Base-by-base conservation (phyloP, 2,888 invertebrate genomes). In the Agrochola litura region DNA sequence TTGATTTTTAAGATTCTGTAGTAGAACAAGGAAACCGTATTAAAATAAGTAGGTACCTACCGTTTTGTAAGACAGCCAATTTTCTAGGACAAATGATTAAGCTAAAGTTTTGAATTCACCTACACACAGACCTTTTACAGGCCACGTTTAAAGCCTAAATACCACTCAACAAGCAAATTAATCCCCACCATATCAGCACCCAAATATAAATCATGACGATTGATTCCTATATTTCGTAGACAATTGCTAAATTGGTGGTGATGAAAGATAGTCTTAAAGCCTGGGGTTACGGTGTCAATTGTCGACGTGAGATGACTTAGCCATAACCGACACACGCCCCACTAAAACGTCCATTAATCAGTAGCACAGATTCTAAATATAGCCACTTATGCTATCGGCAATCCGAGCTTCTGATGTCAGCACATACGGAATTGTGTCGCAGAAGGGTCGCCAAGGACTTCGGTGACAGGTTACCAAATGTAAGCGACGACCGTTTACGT, bases 361-460 rank as follows among this genome's bases (percentile, higher is more conserved):
- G 94, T 89, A 90, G 92, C 94, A 95, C 93, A 92, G 95, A 95
- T 96, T 96, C 96, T 96, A 96, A 96, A 96, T 96, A 96, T 96
- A 96, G 96, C 92, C 92, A 92, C 93, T 96, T 96, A 96, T 96
- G 95, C 94, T 93, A 94, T 93, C 92, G 89, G 87, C 91, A 90
- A 92, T 92, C 90, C 90, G 81, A 88, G 86, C 86, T 90, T 91
- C 92, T 96, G 95, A 96, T 95, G 96, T 96, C 95, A 96, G 94
- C 92, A 84, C 63, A 86, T 46, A 73, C 65, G 75, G 89, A 89
- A 88, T 88, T 84, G 82, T 82, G 81, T 84, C 84, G 66, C 76
- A 60, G 70, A 87, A 83, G 78, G 82, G 81, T 72, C 75, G 65
- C 68, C 85, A 86, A 88, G 86, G 79, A 77, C 79, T 82, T 37